Evolutionary conservation across 2,113 vertebrate species (phyloP).

Genomic region (Dasyornis broadbenti): DNA sequence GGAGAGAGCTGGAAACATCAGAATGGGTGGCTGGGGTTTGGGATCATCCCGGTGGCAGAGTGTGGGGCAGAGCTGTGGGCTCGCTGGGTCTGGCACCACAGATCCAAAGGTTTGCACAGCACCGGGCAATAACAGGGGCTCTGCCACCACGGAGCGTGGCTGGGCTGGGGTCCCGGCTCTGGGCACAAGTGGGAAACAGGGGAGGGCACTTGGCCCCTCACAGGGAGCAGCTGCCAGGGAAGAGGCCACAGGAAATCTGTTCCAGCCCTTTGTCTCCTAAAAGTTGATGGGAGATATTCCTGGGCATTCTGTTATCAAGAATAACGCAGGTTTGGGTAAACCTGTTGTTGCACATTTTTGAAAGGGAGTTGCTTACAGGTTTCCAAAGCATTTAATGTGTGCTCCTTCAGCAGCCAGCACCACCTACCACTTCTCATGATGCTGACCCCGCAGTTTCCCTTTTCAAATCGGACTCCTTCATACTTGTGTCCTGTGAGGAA

Average conservation of each 20-base stretch:
- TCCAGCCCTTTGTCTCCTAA: background rate
- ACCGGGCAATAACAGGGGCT: background rate
- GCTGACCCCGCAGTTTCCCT: conserved; percentile 98
- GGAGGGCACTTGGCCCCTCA: background rate
- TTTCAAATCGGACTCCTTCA: conserved; percentile 95
- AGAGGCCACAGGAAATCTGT: background rate
- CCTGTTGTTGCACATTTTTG: background rate
- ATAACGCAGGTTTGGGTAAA: background rate
- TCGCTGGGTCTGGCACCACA: background rate
- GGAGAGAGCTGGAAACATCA: background rate
- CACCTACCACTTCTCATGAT: conserved; percentile 97
- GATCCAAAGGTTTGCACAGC: background rate
- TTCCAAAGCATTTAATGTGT: background rate
- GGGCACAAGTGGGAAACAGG: background rate
- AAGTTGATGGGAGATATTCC: fast-evolving
- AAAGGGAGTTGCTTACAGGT: background rate
- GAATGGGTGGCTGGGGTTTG: fast-evolving
- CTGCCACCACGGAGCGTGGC: background rate
- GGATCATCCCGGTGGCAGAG: background rate
- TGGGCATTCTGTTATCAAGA: background rate
- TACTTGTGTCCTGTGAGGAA: conserved; percentile 90
- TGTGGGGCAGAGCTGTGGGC: background rate
- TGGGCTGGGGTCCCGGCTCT: background rate
- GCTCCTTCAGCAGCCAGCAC: background rate
- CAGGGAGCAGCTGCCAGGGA: background rate